Percentiles rank a stretch among this genome's conserved stretches.
Evolutionary conservation across 2,888 invertebrate species (phyloP).

Genomic region (Coleophora deauratella): DNA sequence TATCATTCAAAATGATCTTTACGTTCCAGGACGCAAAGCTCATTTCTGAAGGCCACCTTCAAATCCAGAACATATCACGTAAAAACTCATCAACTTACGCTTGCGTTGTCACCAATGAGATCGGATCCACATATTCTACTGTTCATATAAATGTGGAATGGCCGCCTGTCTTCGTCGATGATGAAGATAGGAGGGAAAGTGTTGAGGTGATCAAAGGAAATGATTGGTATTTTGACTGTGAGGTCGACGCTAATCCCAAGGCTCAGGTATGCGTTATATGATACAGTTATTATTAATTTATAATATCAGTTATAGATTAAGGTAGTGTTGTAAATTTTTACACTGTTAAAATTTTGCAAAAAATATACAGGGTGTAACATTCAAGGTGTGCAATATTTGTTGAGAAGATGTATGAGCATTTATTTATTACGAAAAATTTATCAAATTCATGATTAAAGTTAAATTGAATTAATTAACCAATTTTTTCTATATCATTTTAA

Average conservation of each 20-base stretch:
- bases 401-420: no score
- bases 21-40: conserved; percentile 45
- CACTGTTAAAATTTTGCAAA: no score
- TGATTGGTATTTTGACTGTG: conserved; percentile 46
- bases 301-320: no score
- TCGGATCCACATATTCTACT: conserved; percentile 66
- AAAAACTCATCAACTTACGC: conserved; percentile 68
- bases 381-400: no score
- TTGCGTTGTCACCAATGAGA: conserved; percentile 75
- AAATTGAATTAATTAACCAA: no score
- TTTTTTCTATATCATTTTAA: no score
- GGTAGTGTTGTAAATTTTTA: no score
- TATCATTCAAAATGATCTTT: no score
- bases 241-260: conserved; percentile 46
- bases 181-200: conserved; percentile 4
- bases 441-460: no score
- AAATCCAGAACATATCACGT: conserved; percentile 41
- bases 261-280: conserved; percentile 36
- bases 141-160: conserved; percentile 72
- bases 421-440: no score
- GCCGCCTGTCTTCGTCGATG: conserved; percentile 40
- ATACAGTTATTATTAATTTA: no score
- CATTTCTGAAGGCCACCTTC: conserved; percentile 33
- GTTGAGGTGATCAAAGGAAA: conserved; percentile 35
- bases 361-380: no score